Base-by-base conservation (phyloP, 1,140 invertebrate species). In the Papilio helenus region DNA sequence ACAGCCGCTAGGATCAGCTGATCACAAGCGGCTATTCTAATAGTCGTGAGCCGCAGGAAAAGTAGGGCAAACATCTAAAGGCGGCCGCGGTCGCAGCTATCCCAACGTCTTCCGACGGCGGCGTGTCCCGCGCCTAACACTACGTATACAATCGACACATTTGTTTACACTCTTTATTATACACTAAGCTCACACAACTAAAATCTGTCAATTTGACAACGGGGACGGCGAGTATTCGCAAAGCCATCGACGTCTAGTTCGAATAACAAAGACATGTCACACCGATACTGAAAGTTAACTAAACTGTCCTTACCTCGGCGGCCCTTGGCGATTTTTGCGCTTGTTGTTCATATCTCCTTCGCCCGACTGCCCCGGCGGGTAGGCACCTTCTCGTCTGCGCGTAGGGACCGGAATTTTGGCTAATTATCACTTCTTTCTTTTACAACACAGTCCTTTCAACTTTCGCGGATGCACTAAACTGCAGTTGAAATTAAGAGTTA, bases 321-420 rank as follows among this genome's bases (percentile, higher is more conserved):
- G 93, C 86, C 93, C 95, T 93, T 95, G 95, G 86, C 95, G 95
- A 91, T 94, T 95, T 95, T 95, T 96, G 84, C 95, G 93, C 90
- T 95, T 95, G 84, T 94, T 95, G 88, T 95, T 95, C 95, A 95
- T 95, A 86, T 95, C 93, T 90, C 94, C 93, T 88, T 94, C 94
- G 91, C 94, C 94, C 86, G 91, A 94, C 88, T 92, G 93, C 95
- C 95, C 95, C 93, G 94, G 93, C 86, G 94, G 94, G 92, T 94
- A 95, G 94, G 95, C 95, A 95, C 92, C 92, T 95, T 95, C 95
- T 93, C 92, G 94, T 93, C 94, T 95, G 91, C 95, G 95, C 95
- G 95, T 96, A 90, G 95, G 95, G 95, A 95, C 95, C 95, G 95
- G 95, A 96, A 96, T 96, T 95, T 96, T 96, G 95, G 95, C 93